Evolutionary conservation across 1,140 invertebrate genomes (phyloP).

Genomic region (Oryzaephilus surinamensis): DNA sequence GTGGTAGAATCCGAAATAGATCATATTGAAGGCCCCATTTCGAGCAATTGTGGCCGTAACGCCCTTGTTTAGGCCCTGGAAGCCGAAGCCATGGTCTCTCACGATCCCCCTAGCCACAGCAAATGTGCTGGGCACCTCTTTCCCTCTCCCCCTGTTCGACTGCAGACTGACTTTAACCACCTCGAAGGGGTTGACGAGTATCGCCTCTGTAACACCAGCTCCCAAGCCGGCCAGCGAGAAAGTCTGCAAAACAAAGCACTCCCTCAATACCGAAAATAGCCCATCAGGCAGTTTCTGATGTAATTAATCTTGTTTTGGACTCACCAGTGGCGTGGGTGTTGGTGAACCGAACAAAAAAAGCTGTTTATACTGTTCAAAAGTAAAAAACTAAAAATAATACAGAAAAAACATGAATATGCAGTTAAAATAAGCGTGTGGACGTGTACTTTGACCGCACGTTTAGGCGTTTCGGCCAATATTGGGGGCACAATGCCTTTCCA

Average conservation of each 20-base stretch:
- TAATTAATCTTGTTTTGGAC: conserved; percentile 1
- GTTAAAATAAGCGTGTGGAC: too few relatives aligned
- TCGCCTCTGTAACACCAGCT: conserved; percentile 78
- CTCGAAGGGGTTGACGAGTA: conserved; percentile 90
- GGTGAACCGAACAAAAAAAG: conserved; percentile 67
- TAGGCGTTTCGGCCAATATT: conserved; percentile 88
- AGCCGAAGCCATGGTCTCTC: conserved; percentile 59
- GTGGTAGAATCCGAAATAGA: conserved; percentile 92
- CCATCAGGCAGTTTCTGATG: too few relatives aligned
- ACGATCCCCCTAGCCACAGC: conserved; percentile 70
- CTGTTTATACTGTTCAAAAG: conserved; percentile 86
- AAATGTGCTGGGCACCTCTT: conserved; percentile 61
- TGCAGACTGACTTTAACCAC: conserved; percentile 84
- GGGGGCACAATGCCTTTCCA: conserved; percentile 91
- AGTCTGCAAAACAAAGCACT: conserved; percentile 51
- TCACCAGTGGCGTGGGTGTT: conserved; percentile 60
- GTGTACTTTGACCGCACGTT: conserved; percentile 81
- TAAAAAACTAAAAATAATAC: conserved; percentile 59
- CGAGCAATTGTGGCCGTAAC: conserved; percentile 75
- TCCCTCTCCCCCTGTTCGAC: conserved; percentile 47
- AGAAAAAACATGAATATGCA: too few relatives aligned
- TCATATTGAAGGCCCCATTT: conserved; percentile 84
- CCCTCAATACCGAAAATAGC: too few relatives aligned
- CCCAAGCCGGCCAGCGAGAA: conserved; percentile 76
- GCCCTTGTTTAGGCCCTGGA: conserved; percentile 76